Base-by-base conservation (phyloP, 2,797 vertebrate species). In the Apogon hyalosoma region DNA sequence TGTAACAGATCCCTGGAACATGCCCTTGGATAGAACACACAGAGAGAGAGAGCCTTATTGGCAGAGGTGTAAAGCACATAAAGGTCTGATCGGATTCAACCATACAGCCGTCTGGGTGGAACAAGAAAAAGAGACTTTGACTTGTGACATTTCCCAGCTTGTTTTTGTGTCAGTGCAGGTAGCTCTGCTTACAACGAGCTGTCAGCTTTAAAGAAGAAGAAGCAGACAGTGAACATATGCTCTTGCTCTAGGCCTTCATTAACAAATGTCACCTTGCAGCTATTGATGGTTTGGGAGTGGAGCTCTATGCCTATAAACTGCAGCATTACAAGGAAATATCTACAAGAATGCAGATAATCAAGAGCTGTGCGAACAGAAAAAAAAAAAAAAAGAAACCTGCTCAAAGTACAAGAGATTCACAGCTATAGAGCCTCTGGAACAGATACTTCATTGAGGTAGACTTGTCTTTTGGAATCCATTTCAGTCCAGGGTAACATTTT, bases 221-320 rank as follows among this genome's bases (percentile, higher is more conserved):
- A 15, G 7, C 43, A 43, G 2, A 28, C 18, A 16, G 52, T 46
- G 54, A 73, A 45, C 61, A 51, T 53, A 46, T 6, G 5, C 58
- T 76, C 11, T 15, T 53, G 48, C 28, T 67, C 50, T 12, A 14
- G 55, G 63, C 48, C 41, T 38, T 63, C 56, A 57, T 70, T 75
- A 73, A 63, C 63, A 63, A 56, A 65, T 72, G 66, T 74, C 74
- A 63, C 77, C 60, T 74, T 63, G 46, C 60, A 33, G 66, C 43
- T 73, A 64, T 64, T 70, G 63, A n/a, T 45, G 48, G 43, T 62
- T 59, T 28, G 41, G 36, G 24, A 57, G 52, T 40, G 41, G 36
- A 48, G 40, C 28, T 52, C 45, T 61, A 12, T 5, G 50, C 48
- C 50, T 53, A 14, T 21, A 16, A 38, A 16, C 57, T 50, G 50